Conservation (phyloP, 2,797 vertebrate genomes). For the Ispidina lecontei region DNA sequence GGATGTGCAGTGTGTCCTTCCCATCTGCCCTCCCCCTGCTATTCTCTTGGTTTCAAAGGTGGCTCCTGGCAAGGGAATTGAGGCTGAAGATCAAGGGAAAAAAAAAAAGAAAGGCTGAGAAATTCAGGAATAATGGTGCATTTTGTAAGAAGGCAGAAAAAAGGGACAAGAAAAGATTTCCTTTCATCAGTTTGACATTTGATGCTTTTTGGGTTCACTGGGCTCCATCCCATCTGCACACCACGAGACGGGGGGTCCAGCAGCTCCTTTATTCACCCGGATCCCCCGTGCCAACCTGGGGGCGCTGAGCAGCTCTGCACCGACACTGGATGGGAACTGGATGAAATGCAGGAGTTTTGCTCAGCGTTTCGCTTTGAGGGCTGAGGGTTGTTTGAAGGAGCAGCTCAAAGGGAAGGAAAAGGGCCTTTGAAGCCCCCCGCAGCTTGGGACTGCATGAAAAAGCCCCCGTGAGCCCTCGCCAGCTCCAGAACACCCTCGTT, state of each 20-base stretch:
- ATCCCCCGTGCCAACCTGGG: background rate
- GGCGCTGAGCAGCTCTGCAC: background rate
- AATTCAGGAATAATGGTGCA: accelerated
- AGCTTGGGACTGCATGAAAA: conserved; percentile 20
- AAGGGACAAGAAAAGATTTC: background rate
- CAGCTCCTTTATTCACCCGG: background rate
- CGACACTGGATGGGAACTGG: background rate
- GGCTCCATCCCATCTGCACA: background rate
- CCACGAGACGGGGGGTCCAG: background rate
- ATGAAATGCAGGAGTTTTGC: background rate
- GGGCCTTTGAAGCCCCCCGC: conserved; percentile 16
- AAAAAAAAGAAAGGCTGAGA: background rate
- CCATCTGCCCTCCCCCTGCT: background rate
- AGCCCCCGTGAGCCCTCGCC: background rate
- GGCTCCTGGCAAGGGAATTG: background rate
- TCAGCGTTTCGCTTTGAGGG: background rate
- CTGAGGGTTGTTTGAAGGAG: conserved; percentile 37
- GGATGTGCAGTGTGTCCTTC: background rate
- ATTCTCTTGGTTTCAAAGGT: background rate
- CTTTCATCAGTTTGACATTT: background rate
- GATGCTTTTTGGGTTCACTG: background rate
- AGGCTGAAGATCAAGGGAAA: background rate
- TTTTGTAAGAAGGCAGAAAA: background rate
- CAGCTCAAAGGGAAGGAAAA: conserved; percentile 52
- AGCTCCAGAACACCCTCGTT: background rate